These are phyloP conservation scores for Azemiops feae DNA, from an alignment of 2,113 vertebrate genomes.

Conservation along the genomic window DNA sequence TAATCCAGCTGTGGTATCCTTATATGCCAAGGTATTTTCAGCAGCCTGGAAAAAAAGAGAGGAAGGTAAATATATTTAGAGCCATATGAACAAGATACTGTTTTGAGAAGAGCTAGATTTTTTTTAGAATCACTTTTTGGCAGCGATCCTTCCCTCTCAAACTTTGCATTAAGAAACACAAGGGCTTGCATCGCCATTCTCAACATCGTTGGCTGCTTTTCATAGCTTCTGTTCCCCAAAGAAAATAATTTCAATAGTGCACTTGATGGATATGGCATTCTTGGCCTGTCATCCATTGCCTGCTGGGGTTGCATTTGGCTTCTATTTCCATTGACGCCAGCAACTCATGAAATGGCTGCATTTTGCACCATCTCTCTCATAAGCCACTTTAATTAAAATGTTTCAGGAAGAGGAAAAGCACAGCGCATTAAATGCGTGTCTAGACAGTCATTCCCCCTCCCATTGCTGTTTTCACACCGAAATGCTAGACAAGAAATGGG, in stretches of 20 bases:
- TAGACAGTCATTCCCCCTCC: background rate
- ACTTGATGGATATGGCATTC: background rate
- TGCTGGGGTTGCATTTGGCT: background rate
- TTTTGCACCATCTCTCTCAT: background rate
- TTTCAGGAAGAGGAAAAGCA: background rate
- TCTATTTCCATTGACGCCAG: background rate
- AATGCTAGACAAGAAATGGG: too few relatives aligned
- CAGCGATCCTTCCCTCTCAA: background rate
- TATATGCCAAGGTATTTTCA: slow-evolving; percentile 20
- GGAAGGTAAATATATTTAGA: slow-evolving; percentile 20
- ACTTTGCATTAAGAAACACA: background rate
- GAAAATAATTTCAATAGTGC: background rate
- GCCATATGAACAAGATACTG: slow-evolving; percentile 10
- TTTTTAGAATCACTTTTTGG: background rate
- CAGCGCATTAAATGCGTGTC: background rate
- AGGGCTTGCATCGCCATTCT: background rate
- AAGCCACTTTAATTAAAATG: background rate
- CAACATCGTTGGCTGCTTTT: background rate
- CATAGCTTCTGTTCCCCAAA: background rate
- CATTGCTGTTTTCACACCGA: background rate
- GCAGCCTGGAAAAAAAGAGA: background rate
- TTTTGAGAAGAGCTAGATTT: slow-evolving; percentile 8
- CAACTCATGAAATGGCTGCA: background rate
- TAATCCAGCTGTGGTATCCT: background rate
- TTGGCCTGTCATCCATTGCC: background rate